Percentiles rank a stretch among this genome's conserved stretches.
These are phyloP conservation scores for Neomonachus schauinslandi DNA, from an alignment of 2,113 vertebrate species.

Conservation along the genomic window DNA sequence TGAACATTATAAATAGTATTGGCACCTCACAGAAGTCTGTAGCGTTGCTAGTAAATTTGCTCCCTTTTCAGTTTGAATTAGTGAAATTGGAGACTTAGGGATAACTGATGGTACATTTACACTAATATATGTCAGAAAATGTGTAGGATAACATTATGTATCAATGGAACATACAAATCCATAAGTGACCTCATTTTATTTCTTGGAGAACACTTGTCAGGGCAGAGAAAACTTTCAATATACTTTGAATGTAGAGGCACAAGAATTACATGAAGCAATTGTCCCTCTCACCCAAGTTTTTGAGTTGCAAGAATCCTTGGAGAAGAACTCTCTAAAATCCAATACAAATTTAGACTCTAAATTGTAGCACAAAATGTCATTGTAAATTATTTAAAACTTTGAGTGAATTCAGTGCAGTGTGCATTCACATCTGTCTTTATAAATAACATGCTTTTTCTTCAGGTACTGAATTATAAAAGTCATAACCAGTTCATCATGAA, in stretches of 20 bases:
- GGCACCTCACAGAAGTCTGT: not conserved
- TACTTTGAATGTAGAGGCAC: not conserved
- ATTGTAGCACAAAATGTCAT: not conserved
- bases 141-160: not conserved
- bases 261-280: not conserved
- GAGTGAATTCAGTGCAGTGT: conserved; percentile 6
- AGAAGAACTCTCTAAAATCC: conserved; percentile 37
- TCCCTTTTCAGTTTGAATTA: not conserved
- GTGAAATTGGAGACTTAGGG: not conserved
- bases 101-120: not conserved
- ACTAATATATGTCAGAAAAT: not conserved
- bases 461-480: conserved; percentile 59
- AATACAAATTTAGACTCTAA: conserved; percentile 30
- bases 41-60: conserved; percentile 49
- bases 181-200: not conserved
- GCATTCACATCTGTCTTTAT: conserved; percentile 63
- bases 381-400: conserved; percentile 67
- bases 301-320: not conserved
- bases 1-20: conserved; percentile 36
- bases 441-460: conserved; percentile 46
- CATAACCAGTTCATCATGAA: conserved; percentile 48
- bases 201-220: not conserved
- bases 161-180: not conserved
- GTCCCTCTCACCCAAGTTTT: not conserved
- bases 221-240: not conserved